Evolutionary conservation across 92 coral and sea anemone genomes (phyloP).

Genomic region (Diadumene lineata): DNA sequence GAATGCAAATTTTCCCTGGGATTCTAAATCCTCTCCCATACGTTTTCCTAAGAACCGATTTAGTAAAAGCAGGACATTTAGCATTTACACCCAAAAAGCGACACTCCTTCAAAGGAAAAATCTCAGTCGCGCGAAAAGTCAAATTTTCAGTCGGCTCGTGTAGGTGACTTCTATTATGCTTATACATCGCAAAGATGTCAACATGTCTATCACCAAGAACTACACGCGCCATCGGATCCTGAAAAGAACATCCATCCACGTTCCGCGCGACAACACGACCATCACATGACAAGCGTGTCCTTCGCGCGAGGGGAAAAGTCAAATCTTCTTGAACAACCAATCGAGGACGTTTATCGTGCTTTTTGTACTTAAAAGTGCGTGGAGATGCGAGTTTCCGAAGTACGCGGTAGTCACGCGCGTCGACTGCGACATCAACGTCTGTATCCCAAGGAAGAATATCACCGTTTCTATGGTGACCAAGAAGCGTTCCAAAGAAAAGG

Average conservation of each 20-base stretch:
- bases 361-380: conserved; percentile 16
- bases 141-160: conserved; percentile 23
- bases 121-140: conserved; percentile 17
- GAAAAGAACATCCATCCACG: conserved; percentile 41
- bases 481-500: conserved; percentile 33
- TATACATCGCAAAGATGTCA: conserved; percentile 33
- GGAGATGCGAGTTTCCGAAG: conserved; percentile 28
- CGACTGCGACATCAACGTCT: conserved; percentile 40
- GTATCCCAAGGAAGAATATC: conserved; percentile 42
- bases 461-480: conserved; percentile 47
- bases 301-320: conserved; percentile 13
- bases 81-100: conserved; percentile 13
- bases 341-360: conserved; percentile 10
- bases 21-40: conserved; percentile 29
- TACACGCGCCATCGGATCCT: conserved; percentile 47
- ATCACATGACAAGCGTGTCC: conserved; percentile 39
- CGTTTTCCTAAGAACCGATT: conserved; percentile 14
- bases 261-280: conserved; percentile 23
- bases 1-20: conserved; percentile 28
- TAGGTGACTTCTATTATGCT: neutral
- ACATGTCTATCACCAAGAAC: conserved; percentile 23
- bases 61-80: conserved; percentile 15
- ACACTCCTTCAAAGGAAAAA: conserved; percentile 34
- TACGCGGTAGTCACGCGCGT: neutral
- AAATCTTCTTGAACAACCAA: conserved; percentile 35